Base-by-base conservation (phyloP, 2,888 invertebrate species). In the Drosophila fulvimacula region DNA sequence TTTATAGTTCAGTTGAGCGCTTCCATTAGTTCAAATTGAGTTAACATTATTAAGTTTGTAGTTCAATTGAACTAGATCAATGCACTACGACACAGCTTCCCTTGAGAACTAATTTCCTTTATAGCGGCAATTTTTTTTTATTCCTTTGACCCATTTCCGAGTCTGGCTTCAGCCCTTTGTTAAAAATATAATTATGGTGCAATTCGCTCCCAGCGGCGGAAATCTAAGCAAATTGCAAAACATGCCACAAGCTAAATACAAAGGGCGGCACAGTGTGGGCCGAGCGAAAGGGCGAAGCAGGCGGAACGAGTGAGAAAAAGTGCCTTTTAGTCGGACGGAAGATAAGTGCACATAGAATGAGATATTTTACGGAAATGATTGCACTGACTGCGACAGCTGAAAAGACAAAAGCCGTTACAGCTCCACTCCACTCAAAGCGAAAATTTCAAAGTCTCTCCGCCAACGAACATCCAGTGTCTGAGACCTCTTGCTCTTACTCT, bases 141-240 rank as follows among this genome's bases (percentile, higher is more conserved):
- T 19, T 55, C 19, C 11, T n/a, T 19, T 44, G 42, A 32, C 19
- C 67, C 39, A 39, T 36, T 61, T 56, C 10, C 60, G 56, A 34
- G 21, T 52, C 49, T 36, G 42, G 30, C 30, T 48, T 44, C 41
- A 17, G 55, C 42, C 44, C 9, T 34, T 62, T 62, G 57, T 55
- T 53, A 44, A 24, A 10, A 55, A 55, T 66, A 79, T 59, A 62
- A 64, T 59, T 60, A 58, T 52, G 51, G 27, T 58, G 62, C 55
- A 30, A 38, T n/a, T 49, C 13, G 68, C 57, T 48, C 11, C 41
- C 1, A 42, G 69, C 73, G 51, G 42, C 79, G 67, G 83, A 75
- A 73, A 81, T 79, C 84, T 65, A 75, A 81, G 83, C 72, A 80
- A 81, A 80, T 82, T 66, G 83, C 72, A 75, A 77, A 72, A 71